Conservation (phyloP, 2,797 vertebrate genomes). For the Emys orbicularis region DNA sequence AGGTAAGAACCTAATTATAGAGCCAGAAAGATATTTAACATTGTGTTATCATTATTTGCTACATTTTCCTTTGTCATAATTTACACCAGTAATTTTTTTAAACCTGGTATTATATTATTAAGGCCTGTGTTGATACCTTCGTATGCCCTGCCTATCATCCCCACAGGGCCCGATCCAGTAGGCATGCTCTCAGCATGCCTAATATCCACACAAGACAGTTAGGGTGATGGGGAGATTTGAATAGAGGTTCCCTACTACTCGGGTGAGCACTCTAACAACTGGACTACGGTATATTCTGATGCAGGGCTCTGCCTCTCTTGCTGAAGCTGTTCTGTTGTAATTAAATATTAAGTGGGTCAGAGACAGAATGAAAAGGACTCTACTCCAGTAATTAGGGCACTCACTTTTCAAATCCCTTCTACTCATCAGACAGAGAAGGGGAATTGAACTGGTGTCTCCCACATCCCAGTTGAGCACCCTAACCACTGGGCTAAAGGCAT, state of each 20-base stretch:
- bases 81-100: slow-evolving; percentile 3
- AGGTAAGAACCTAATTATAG: slow-evolving; percentile 85
- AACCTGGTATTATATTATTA: background rate
- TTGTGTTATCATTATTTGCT: slow-evolving; percentile 59
- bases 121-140: background rate
- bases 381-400: background rate
- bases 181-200: background rate
- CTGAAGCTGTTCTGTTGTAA: background rate
- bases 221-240: background rate
- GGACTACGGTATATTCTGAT: background rate
- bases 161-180: background rate
- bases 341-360: background rate
- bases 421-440: background rate
- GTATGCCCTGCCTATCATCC: background rate
- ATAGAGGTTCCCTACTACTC: background rate
- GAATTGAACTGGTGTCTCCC: background rate
- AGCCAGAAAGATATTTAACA: slow-evolving; percentile 44
- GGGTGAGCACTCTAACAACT: background rate
- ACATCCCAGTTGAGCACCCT: background rate
- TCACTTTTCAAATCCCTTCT: background rate
- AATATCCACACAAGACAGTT: background rate
- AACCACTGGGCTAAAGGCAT: background rate
- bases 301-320: background rate
- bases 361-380: background rate
- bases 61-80: slow-evolving; percentile 34